These are phyloP conservation scores for Tenthredo mesomela DNA, from an alignment of 2,888 invertebrate genomes.

Conservation along the genomic window DNA sequence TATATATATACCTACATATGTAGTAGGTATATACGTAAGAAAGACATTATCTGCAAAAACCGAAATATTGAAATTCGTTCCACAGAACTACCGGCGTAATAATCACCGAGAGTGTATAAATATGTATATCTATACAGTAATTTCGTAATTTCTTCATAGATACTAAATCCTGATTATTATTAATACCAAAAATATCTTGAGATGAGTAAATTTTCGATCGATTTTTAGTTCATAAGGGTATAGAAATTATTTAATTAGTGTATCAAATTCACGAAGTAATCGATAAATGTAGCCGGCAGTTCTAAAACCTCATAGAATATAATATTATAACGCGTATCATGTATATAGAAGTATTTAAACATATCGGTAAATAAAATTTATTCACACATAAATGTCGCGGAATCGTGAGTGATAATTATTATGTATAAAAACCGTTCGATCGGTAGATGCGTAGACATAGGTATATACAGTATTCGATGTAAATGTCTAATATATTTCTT, in stretches of 20 bases:
- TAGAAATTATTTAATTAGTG: neutral
- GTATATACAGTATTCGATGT: neutral
- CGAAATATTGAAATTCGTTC: neutral
- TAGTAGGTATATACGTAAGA: neutral
- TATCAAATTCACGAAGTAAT: neutral
- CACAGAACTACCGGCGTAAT: neutral
- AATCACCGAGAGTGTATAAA: neutral
- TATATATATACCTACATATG: neutral
- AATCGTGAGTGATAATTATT: neutral
- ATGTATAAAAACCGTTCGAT: neutral
- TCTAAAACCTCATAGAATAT: neutral
- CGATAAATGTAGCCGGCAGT: neutral
- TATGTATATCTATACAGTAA: too few relatives aligned
- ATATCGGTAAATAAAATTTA: neutral
- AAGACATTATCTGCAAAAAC: neutral
- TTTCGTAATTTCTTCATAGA: neutral
- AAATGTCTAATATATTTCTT: neutral
- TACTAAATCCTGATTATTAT: neutral
- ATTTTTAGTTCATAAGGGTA: neutral
- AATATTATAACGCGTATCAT: neutral
- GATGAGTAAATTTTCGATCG: neutral
- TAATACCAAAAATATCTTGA: neutral
- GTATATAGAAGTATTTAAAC: neutral
- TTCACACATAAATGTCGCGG: neutral
- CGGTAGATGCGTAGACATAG: neutral